A percentile compares a stretch with the other conserved stretches of the same genome.
These are phyloP conservation scores for Chrysolina haemoptera DNA, from an alignment of 2,888 invertebrate genomes.

Conservation along the genomic window DNA sequence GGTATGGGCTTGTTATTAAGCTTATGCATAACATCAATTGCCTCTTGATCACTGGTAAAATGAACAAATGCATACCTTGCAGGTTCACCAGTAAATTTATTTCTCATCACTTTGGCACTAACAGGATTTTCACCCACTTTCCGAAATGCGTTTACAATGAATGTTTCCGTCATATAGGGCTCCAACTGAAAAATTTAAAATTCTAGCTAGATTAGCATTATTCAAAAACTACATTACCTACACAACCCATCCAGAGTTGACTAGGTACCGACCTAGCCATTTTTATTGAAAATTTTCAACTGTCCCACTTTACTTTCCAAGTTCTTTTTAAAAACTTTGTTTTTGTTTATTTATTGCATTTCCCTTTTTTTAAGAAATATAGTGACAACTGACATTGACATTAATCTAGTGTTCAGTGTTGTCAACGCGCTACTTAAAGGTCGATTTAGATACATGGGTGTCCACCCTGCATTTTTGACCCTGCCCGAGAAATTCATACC, in stretches of 20 bases:
- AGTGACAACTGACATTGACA: too few relatives aligned
- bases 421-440: too few relatives aligned
- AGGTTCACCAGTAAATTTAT: constrained; percentile 93
- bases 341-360: too few relatives aligned
- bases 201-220: not conserved
- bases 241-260: constrained; percentile 94
- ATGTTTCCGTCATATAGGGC: constrained; percentile 94
- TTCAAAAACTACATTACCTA: constrained; percentile 70
- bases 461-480: too few relatives aligned
- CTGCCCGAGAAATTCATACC: too few relatives aligned
- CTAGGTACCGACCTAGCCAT: constrained; percentile 76
- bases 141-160: constrained; percentile 91
- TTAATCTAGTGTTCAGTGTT: too few relatives aligned
- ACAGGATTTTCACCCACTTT: constrained; percentile 92
- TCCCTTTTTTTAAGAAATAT: too few relatives aligned
- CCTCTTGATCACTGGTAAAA: constrained; percentile 90
- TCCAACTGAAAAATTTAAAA: constrained; percentile 77
- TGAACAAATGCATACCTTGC: constrained; percentile 96
- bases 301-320: too few relatives aligned
- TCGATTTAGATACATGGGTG: too few relatives aligned
- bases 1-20: constrained; percentile 96
- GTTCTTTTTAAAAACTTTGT: too few relatives aligned
- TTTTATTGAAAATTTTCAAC: constrained; percentile 39
- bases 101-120: constrained; percentile 92
- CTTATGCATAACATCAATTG: constrained; percentile 94